Evolutionary conservation across 2,888 invertebrate genomes (phyloP).

Genomic region (Adelphocoris suturalis): DNA sequence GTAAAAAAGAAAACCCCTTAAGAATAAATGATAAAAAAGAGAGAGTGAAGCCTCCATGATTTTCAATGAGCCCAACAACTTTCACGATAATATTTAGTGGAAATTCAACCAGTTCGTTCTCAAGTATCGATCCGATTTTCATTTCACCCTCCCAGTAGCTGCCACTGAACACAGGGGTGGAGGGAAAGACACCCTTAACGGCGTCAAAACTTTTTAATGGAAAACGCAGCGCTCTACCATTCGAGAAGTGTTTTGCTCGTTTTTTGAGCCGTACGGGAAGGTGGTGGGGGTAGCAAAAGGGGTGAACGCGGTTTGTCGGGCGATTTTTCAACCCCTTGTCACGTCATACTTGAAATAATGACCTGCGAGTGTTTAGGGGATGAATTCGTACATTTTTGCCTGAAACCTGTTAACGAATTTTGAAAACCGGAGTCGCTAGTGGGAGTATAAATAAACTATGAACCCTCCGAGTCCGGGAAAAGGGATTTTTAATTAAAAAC

Average conservation of each 20-base stretch:
- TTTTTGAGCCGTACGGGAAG: neutral
- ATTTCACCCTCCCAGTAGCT: neutral
- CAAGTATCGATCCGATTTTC: slow-evolving; percentile 13
- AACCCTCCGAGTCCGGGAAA: too few relatives aligned
- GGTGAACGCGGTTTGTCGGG: neutral
- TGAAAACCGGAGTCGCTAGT: too few relatives aligned
- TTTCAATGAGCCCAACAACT: slow-evolving; percentile 17
- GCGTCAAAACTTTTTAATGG: slow-evolving; percentile 21
- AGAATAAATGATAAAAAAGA: too few relatives aligned
- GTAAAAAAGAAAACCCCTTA: too few relatives aligned
- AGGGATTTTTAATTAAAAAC: too few relatives aligned
- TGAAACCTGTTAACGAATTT: too few relatives aligned
- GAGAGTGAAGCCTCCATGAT: neutral
- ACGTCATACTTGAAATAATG: neutral
- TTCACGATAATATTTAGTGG: slow-evolving; percentile 13
- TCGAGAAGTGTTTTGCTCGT: slow-evolving; percentile 12
- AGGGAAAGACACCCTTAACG: neutral
- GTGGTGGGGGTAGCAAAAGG: too few relatives aligned
- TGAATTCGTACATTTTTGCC: too few relatives aligned
- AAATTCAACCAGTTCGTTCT: slow-evolving; percentile 12
- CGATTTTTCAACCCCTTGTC: neutral
- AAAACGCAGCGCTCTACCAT: neutral
- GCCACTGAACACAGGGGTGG: neutral
- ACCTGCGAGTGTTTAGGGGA: neutral
- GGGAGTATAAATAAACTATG: too few relatives aligned